These are phyloP conservation scores for Caenorhabditis brenneri DNA, from an alignment of 1,140 invertebrate species.

Conservation along the genomic window DNA sequence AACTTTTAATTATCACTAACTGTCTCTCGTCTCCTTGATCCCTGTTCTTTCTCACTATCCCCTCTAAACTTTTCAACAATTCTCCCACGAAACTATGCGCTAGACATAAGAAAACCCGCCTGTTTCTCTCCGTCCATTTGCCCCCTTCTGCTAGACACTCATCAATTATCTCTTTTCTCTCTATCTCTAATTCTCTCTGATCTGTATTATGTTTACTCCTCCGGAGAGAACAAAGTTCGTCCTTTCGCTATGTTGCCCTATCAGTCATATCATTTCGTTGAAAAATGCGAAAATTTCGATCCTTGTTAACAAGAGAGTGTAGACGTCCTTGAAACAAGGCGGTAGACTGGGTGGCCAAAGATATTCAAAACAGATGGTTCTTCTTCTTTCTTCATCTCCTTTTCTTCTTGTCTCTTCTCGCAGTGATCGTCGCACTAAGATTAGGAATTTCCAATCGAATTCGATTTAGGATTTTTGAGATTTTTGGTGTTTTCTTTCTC, in stretches of 20 bases:
- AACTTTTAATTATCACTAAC: neutral
- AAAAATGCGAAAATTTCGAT: constrained; percentile 23
- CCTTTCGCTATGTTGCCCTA: neutral
- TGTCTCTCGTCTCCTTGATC: neutral
- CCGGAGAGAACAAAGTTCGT: constrained; percentile 39
- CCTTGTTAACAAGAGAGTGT: neutral
- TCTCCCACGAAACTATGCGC: neutral
- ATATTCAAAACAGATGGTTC: constrained; percentile 15
- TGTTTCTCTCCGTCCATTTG: neutral
- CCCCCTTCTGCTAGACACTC: neutral
- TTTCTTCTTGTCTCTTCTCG: too few species aligned
- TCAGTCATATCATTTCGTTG: constrained; percentile 22
- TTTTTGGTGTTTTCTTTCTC: neutral
- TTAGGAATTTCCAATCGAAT: neutral
- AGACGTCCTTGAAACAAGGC: neutral
- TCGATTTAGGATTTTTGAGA: neutral
- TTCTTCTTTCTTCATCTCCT: neutral
- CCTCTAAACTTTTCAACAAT: neutral
- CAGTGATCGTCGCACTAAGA: neutral
- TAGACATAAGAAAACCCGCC: constrained; percentile 7
- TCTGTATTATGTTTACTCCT: neutral
- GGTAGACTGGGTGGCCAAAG: neutral
- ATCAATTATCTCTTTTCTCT: constrained; percentile 9
- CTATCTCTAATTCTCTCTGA: neutral
- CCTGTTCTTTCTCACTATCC: neutral